Conservation (phyloP, 2,113 vertebrate species). For the Salvator merianae region DNA sequence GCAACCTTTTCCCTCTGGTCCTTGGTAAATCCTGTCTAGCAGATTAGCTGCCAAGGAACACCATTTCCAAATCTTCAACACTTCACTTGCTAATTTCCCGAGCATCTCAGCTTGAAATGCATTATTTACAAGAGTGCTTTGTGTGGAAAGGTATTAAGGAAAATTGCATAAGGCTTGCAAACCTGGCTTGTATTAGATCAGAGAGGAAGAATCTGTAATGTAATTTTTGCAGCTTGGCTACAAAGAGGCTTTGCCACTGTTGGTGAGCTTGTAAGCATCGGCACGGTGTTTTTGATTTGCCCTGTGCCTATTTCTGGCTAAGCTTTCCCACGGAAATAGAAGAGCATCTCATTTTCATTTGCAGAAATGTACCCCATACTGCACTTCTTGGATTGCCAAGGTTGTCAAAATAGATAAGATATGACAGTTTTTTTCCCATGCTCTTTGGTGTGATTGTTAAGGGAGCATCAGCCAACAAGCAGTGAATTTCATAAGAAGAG, state of each 20-base stretch:
- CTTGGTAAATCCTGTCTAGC: conserved; percentile 6
- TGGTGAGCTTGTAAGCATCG: conserved; percentile 21
- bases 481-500: conserved; percentile 33
- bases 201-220: conserved; percentile 5
- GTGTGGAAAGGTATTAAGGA: conserved; percentile 29
- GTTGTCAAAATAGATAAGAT: conserved; percentile 15
- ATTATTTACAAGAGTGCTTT: neutral
- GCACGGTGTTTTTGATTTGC: conserved; percentile 13
- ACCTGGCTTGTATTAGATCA: neutral
- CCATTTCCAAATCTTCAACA: neutral
- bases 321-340: conserved; percentile 30
- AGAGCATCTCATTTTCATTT: conserved; percentile 14
- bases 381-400: conserved; percentile 9
- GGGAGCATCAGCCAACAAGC: conserved; percentile 27
- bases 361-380: conserved; percentile 14
- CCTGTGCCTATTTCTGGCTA: neutral
- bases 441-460: conserved; percentile 28
- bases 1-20: conserved; percentile 13
- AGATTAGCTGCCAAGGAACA: neutral
- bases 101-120: conserved; percentile 10
- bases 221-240: neutral
- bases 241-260: neutral
- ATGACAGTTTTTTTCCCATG: neutral
- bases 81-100: conserved; percentile 13
- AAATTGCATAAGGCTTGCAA: conserved; percentile 8